Evolutionary conservation across 1,140 invertebrate species (phyloP), one percentile per base, ranked within the genome.

Genomic region (Aphelinus atriplicis): DNA sequence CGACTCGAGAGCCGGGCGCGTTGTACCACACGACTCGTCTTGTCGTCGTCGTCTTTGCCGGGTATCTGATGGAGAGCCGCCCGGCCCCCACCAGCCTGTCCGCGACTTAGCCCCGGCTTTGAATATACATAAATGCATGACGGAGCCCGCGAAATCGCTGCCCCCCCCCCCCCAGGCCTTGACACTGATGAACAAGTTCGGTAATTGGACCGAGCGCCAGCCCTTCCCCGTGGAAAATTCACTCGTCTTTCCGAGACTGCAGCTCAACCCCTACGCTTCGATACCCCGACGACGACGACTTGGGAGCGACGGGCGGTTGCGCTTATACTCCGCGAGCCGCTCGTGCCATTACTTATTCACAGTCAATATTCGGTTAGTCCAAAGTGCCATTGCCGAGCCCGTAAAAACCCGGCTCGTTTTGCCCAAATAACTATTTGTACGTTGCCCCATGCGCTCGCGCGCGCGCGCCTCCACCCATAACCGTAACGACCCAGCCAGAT

Each of bases 31-130:
- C 64, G 51, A 65, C 69, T n/a, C 64, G 73, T 71, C 79, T 80
- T 77, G 80, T 78, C 76, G 26, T 26, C 26, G 26, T 26, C 26
- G 26, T 26, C 26, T 26, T 26, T 26, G 51, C 4, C 51, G 72
- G 61, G 76, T 85, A 85, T 86, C 83, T 83, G 85, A 86, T 84
- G 83, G 83, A 84, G 81, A 84, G 80, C 76, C 82, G 79, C 80
- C 79, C 79, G 85, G 86, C 85, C 84, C 84, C 74, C 80, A 83
- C 77, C 72, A 79, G 70, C 77, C 26, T 26, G 77, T 80, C 74
- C 62, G 63, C 74, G 81, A 73, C 76, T 81, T 78, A 74, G 66
- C 9, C 26, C 26, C 48, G 62, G 75, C 69, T 78, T 77, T 66
- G 71, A 63, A 75, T 72, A 77, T 53, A 73, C 74, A 56, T 77